phyloP scores from a whole-genome alignment of 2,797 vertebrate species.

The Knipowitschia caucasica region DNA sequence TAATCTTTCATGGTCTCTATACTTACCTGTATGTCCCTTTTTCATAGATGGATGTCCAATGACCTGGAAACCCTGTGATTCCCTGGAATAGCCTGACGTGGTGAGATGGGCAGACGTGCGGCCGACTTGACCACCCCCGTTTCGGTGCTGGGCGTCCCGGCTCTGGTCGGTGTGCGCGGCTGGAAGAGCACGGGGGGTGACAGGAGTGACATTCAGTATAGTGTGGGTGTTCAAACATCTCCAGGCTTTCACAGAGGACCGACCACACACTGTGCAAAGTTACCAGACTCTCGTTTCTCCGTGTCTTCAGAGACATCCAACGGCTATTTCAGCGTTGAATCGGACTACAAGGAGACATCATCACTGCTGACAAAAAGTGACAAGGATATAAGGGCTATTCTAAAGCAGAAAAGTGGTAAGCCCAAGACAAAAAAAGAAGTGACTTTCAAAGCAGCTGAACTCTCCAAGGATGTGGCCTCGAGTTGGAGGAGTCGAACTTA shows the following conservation, averaged over 20 bases:
- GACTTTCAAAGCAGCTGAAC: conserved; percentile 71
- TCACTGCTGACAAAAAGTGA: conserved; percentile 45
- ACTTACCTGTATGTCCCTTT: conserved; percentile 37
- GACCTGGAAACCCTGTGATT: conserved; percentile 35
- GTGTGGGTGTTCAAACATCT: conserved; percentile 75
- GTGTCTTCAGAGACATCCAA: conserved; percentile 45
- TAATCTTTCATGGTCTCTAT: neutral
- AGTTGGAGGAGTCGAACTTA: conserved; percentile 50
- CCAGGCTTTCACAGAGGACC: conserved; percentile 62
- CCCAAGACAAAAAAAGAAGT: conserved; percentile 76
- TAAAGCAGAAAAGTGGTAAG: conserved; percentile 68
- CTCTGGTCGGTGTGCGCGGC: conserved; percentile 67
- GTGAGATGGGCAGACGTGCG: conserved; percentile 75
- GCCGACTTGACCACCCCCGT: conserved; percentile 73
- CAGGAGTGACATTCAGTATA: conserved; percentile 63
- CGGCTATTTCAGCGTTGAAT: conserved; percentile 44
- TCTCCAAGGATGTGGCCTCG: conserved; percentile 50
- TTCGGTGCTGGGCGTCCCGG: conserved; percentile 74
- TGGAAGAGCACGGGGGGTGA: conserved; percentile 68
- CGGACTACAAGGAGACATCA: conserved; percentile 41
- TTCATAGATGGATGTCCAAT: conserved; percentile 59
- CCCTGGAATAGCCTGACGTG: conserved; percentile 31
- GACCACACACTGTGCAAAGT: conserved; percentile 26
- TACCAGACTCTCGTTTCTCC: conserved; percentile 33
- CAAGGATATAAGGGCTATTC: conserved; percentile 65